phyloP scores from a whole-genome alignment of 2,797 vertebrate genomes.

The Gobionotothen gibberifrons region DNA sequence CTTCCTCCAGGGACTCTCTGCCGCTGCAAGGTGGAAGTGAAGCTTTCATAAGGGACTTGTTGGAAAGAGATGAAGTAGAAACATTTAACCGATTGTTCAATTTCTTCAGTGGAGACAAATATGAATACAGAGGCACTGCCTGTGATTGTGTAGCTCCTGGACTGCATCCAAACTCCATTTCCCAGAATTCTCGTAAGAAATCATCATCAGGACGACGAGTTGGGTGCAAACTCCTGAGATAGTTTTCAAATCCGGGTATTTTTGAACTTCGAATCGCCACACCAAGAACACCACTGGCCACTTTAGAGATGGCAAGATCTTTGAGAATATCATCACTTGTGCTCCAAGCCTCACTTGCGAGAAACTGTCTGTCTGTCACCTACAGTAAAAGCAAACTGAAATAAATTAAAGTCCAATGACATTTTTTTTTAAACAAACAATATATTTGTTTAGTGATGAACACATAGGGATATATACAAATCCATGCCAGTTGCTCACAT shows the following conservation, averaged over 20 bases:
- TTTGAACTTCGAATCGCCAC: slow-evolving; percentile 77
- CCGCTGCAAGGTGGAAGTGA: slow-evolving; percentile 68
- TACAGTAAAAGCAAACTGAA: neutral
- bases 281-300: slow-evolving; percentile 77
- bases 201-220: slow-evolving; percentile 56
- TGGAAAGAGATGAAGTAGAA: slow-evolving; percentile 3
- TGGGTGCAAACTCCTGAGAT: slow-evolving; percentile 70
- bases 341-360: slow-evolving; percentile 84
- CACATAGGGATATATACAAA: too few species aligned
- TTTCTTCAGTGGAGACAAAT: neutral
- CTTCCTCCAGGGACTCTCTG: slow-evolving; percentile 65
- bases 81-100: slow-evolving; percentile 16
- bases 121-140: too few species aligned
- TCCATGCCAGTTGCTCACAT: slow-evolving; percentile 57
- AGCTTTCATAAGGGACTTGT: neutral
- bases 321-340: slow-evolving; percentile 72
- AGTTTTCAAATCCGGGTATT: slow-evolving; percentile 74
- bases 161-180: slow-evolving; percentile 73
- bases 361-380: slow-evolving; percentile 77
- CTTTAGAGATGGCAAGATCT: slow-evolving; percentile 58
- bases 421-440: neutral
- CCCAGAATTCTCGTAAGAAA: slow-evolving; percentile 77
- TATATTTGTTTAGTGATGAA: neutral
- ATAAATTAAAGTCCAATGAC: neutral
- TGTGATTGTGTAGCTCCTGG: slow-evolving; percentile 1